phyloP scores from a whole-genome alignment of 2,888 invertebrate species.

The Zootermopsis nevadensis region DNA sequence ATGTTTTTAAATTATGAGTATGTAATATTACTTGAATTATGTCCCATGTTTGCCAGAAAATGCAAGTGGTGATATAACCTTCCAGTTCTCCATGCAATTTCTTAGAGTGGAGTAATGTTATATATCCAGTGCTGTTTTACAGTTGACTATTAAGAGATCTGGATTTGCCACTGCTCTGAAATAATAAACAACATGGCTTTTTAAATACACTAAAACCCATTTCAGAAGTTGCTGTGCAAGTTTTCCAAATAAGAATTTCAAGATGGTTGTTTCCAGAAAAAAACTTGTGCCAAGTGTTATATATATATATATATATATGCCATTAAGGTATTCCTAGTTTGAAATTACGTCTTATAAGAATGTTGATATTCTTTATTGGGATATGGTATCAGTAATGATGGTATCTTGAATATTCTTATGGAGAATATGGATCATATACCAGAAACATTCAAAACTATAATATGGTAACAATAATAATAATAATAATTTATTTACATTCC shows the following conservation, averaged over 20 bases:
- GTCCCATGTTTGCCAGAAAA: too few relatives aligned
- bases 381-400: too few relatives aligned
- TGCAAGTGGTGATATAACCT: not conserved
- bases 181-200: not conserved
- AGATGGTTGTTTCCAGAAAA: not conserved
- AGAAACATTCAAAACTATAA: too few relatives aligned
- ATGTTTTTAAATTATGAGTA: too few relatives aligned
- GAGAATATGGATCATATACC: too few relatives aligned
- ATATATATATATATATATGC: not conserved
- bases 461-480: too few relatives aligned
- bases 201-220: not conserved
- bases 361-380: not conserved
- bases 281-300: not conserved
- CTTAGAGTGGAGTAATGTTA: not conserved
- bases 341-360: not conserved
- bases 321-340: not conserved
- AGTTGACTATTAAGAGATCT: not conserved
- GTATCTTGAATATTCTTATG: too few relatives aligned
- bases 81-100: not conserved
- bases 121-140: conserved; percentile 2
- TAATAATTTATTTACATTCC: too few relatives aligned
- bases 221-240: not conserved
- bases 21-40: too few relatives aligned
- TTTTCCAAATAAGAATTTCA: not conserved
- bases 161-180: not conserved